Conservation (phyloP, 2,888 invertebrate species). For the Byasa hedistus region DNA sequence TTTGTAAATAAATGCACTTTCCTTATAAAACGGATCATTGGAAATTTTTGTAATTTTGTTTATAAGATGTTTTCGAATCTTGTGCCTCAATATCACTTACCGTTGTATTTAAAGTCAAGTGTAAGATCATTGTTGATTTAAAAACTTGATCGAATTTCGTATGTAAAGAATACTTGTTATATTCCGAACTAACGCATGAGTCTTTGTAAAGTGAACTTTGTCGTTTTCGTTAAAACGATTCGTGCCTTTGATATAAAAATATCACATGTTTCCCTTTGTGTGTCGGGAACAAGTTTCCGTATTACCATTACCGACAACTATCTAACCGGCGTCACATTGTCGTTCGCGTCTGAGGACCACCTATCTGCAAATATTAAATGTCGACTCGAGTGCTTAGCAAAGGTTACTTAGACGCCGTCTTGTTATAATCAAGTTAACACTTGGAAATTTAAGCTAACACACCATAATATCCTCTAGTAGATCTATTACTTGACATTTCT, state of each 20-base stretch:
- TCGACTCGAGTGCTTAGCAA: conserved; percentile 56
- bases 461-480: conserved; percentile 2
- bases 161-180: too few species aligned
- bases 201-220: background rate
- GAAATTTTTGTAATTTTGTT: too few species aligned
- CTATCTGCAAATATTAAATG: conserved; percentile 59
- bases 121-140: too few species aligned
- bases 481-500: conserved; percentile 22
- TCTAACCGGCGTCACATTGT: conserved; percentile 26
- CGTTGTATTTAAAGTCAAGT: too few species aligned
- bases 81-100: too few species aligned
- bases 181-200: too few species aligned
- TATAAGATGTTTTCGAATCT: too few species aligned
- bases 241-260: conserved; percentile 6
- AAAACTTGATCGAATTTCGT: too few species aligned
- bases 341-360: conserved; percentile 29
- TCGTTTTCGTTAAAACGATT: conserved; percentile 7
- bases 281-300: conserved; percentile 23
- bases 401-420: conserved; percentile 41
- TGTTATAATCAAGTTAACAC: conserved; percentile 18
- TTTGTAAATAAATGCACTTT: too few species aligned
- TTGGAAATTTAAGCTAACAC: conserved; percentile 2
- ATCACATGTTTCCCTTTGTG: conserved; percentile 25
- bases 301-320: conserved; percentile 23
- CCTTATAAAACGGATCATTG: too few species aligned